A percentile compares a stretch with the other conserved stretches of the same genome.
Conservation (phyloP, 2,797 vertebrate genomes). For the Squalus acanthias region DNA sequence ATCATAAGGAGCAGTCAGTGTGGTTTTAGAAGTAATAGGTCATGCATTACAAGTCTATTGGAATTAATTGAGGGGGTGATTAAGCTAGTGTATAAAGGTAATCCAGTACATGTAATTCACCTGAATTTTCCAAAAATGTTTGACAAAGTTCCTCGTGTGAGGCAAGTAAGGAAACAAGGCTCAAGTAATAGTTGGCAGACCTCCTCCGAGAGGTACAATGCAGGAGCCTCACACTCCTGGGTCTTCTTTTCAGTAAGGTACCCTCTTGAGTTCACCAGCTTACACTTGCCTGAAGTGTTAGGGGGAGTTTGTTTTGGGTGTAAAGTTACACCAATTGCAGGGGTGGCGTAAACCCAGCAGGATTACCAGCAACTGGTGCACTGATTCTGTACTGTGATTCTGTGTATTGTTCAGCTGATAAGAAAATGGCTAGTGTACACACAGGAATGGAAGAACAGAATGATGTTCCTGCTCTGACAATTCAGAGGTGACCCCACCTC, state of each 20-base stretch:
- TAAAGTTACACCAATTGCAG: neutral
- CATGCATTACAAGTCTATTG: neutral
- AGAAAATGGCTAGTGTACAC: neutral
- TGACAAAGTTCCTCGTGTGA: neutral
- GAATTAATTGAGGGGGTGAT: neutral
- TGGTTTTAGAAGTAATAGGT: neutral
- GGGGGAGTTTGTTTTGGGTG: neutral
- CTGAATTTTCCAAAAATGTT: neutral
- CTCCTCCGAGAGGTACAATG: neutral
- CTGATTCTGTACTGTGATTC: neutral
- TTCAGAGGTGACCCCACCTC: neutral
- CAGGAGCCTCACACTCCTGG: neutral
- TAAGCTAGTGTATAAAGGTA: neutral
- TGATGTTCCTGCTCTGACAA: neutral
- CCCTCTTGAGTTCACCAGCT: neutral
- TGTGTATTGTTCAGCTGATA: neutral
- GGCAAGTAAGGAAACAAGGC: neutral
- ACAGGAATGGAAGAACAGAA: neutral
- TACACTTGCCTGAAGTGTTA: neutral
- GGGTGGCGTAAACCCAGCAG: neutral
- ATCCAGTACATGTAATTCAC: neutral
- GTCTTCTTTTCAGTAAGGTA: neutral
- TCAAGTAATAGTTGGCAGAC: neutral
- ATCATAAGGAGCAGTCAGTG: neutral
- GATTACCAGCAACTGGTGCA: neutral